Base-by-base conservation (phyloP, 2,113 vertebrate genomes). In the Hyperoodon ampullatus region DNA sequence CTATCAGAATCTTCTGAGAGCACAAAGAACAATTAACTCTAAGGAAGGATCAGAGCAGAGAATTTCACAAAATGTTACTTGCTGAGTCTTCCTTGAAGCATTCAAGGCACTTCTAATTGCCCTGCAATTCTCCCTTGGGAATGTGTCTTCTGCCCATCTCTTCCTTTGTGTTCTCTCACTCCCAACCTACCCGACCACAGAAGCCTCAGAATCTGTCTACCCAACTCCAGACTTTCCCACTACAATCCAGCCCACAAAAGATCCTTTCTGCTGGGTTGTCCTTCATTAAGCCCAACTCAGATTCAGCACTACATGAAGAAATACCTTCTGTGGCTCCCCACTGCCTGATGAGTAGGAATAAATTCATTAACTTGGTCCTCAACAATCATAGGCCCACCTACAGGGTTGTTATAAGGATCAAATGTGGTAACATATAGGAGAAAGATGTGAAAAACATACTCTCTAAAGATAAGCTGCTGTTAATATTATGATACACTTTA, bases 1-100 rank as follows among this genome's bases (percentile, higher is more conserved):
- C 88, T 47, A 75, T 12, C 47, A 72, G 58, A 85, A 58, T 97
- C 60, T 94, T 96, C 66, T 60, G 61, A 94, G 39, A 95, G 44
- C 23, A 88, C 30, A 96, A 83, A 81, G 39, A 94, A 7, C 18
- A 93, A 78, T 53, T 75, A 94, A 72, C 24, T 65, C 30, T 65
- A 42, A 88, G 18, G 66, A 28, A 96, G 12, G 8, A 1, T 85
- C 3, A 66, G 30, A 95, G 66, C 30, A 85, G n/a, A 96, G 26
- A 75, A 88, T 75, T 75, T 35, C 26, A 77, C 75, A 77, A 96
- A 84, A 90, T 42, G 50, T 4, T 80, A 9, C 5, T 30, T 82
- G 65, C 28, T 8, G 21, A 68, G 60, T 53, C 13, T 23, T 61
- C n/a, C 33, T 61, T 72, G 14, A 93, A 95, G 35, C 12, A 55